A percentile compares a stretch with the other conserved stretches of the same genome.
These are phyloP conservation scores for Macrotus californicus DNA, from an alignment of 2,113 vertebrate genomes.

Conservation along the genomic window DNA sequence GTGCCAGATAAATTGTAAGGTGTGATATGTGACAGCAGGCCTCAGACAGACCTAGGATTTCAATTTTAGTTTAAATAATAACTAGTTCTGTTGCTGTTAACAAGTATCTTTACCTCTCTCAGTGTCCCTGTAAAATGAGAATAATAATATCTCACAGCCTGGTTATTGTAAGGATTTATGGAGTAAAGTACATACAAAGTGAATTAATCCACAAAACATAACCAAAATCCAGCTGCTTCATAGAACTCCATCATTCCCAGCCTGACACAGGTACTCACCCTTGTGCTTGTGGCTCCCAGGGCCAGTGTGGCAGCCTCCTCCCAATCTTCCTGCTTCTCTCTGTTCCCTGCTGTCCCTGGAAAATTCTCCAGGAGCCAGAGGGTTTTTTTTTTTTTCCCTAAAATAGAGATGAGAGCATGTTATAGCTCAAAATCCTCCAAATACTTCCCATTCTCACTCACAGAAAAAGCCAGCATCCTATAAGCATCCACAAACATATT, in stretches of 20 bases:
- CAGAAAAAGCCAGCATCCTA: not conserved
- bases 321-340: not conserved
- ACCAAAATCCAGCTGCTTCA: not conserved
- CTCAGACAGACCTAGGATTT: not conserved
- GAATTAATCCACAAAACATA: not conserved
- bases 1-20: not conserved
- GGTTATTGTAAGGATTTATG: not conserved
- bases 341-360: not conserved
- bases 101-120: not conserved
- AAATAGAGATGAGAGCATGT: not conserved
- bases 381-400: not conserved
- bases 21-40: not conserved
- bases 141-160: not conserved
- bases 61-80: not conserved
- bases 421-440: not conserved
- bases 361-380: not conserved
- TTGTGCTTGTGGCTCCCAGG: not conserved
- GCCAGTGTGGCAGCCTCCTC: not conserved
- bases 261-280: not conserved
- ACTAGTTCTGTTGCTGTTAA: constrained; percentile 6
- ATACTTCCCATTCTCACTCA: not conserved
- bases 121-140: not conserved
- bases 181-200: not conserved
- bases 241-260: accelerated
- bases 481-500: not conserved